Conservation (phyloP, 2,797 vertebrate species). For the Acipenser transmontanus region DNA sequence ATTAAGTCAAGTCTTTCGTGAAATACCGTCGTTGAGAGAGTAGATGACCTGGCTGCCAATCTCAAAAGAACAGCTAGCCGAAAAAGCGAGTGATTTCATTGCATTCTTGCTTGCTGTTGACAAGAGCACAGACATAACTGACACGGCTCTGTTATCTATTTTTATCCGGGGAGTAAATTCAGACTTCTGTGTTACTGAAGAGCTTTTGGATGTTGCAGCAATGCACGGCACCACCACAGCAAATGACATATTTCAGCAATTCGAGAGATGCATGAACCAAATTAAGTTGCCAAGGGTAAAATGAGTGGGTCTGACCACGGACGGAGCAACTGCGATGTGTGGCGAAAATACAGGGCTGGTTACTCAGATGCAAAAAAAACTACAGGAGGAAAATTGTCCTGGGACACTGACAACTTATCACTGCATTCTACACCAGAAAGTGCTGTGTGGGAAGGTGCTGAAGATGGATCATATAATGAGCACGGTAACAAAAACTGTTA, state of each 20-base stretch:
- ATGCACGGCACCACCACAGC: conserved; percentile 1
- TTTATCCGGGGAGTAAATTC: too few relatives aligned
- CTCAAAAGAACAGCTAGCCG: not conserved
- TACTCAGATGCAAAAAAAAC: not conserved
- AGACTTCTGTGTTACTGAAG: not conserved
- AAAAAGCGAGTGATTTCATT: not conserved
- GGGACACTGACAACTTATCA: not conserved
- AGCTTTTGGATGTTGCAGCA: not conserved
- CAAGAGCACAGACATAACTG: too few relatives aligned
- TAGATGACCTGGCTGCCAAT: not conserved
- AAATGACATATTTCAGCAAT: not conserved
- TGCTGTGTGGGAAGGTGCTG: not conserved
- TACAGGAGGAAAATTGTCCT: not conserved
- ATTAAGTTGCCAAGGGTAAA: conserved; percentile 6
- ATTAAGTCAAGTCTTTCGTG: not conserved
- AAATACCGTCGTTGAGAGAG: not conserved
- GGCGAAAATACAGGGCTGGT: not conserved
- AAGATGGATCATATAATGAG: not conserved
- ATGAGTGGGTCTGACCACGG: conserved; percentile 2
- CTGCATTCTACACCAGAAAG: not conserved
- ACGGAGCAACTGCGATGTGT: conserved; percentile 3
- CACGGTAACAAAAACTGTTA: not conserved
- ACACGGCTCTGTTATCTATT: too few relatives aligned
- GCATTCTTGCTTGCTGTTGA: not conserved
- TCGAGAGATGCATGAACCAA: not conserved